These are phyloP conservation scores for Chrysocyon brachyurus DNA, from an alignment of 2,797 vertebrate species.

Conservation along the genomic window DNA sequence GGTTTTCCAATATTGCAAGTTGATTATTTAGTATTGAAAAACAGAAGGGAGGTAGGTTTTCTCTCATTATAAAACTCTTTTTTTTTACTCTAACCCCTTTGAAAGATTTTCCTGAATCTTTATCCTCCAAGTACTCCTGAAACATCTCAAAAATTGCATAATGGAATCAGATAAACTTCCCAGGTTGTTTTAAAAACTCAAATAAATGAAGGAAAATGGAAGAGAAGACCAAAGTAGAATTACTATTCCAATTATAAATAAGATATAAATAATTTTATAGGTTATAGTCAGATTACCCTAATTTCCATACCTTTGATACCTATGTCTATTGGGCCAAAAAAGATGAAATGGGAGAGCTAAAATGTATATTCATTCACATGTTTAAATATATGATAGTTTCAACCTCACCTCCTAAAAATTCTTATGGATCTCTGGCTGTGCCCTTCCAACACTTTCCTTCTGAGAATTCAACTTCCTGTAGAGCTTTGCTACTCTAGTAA, in stretches of 20 bases:
- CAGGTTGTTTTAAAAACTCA: conserved; percentile 24
- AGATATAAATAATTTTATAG: conserved; percentile 23
- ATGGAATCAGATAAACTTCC: conserved; percentile 16
- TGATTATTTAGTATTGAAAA: conserved; percentile 51
- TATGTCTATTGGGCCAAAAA: background rate
- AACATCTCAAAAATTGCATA: conserved; percentile 1
- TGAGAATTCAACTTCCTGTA: conserved; percentile 41
- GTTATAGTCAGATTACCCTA: conserved; percentile 6
- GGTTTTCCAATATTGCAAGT: conserved; percentile 1
- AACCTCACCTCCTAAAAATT: background rate
- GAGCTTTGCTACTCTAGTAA: conserved; percentile 12
- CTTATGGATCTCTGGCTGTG: background rate
- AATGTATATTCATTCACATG: background rate
- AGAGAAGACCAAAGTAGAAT: background rate
- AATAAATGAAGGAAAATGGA: background rate
- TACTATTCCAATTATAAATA: conserved; percentile 23
- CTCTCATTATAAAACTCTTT: background rate
- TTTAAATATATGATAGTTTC: conserved; percentile 58
- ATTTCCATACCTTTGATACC: background rate
- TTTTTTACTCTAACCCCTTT: conserved; percentile 10
- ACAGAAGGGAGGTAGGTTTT: conserved; percentile 26
- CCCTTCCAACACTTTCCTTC: background rate
- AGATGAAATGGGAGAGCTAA: background rate
- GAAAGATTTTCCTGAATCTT: conserved; percentile 32
- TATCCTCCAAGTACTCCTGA: background rate